A percentile compares a stretch with the other conserved stretches of the same genome.
Evolutionary conservation across 2,888 invertebrate genomes (phyloP).

Genomic region (Steinernema scapterisci): DNA sequence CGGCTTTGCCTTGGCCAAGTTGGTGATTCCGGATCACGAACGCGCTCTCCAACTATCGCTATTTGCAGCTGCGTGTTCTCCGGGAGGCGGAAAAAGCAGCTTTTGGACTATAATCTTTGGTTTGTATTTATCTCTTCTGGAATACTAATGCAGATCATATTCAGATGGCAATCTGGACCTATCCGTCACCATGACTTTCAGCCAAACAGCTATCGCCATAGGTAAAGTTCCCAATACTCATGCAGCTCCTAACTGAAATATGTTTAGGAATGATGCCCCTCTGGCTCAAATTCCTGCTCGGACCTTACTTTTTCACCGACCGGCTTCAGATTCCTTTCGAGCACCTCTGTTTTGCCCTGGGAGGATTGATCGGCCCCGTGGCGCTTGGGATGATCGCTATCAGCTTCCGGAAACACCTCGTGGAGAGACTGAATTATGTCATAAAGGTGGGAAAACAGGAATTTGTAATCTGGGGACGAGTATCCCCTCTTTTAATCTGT

Average conservation of each 20-base stretch:
- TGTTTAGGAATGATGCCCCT: conserved; percentile 81
- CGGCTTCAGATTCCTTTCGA: conserved; percentile 74
- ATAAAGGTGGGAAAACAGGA: conserved; percentile 76
- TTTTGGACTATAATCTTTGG: conserved; percentile 85
- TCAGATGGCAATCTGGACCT: conserved; percentile 84
- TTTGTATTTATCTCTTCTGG: no score
- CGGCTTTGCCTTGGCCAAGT: conserved; percentile 37
- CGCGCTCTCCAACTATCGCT: conserved; percentile 43
- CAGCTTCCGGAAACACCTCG: conserved; percentile 74
- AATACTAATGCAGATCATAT: no score
- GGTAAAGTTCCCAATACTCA: conserved; percentile 71
- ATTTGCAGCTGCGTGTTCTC: conserved; percentile 70
- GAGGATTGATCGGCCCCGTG: conserved; percentile 80
- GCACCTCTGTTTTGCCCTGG: conserved; percentile 73
- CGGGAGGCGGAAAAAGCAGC: conserved; percentile 84
- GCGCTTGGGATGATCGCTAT: conserved; percentile 69
- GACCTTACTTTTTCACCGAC: conserved; percentile 74
- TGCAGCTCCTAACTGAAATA: background rate
- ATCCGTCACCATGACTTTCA: conserved; percentile 89
- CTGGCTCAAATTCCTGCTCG: conserved; percentile 87
- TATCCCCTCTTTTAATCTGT: no score
- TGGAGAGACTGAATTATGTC: conserved; percentile 78
- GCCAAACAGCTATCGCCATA: conserved; percentile 84
- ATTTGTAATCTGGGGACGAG: background rate
- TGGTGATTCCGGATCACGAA: conserved; percentile 38